Percentiles rank a stretch among this genome's conserved stretches.
Evolutionary conservation across 2,113 vertebrate species (phyloP).

Genomic region (Dicerorhinus sumatrensis): DNA sequence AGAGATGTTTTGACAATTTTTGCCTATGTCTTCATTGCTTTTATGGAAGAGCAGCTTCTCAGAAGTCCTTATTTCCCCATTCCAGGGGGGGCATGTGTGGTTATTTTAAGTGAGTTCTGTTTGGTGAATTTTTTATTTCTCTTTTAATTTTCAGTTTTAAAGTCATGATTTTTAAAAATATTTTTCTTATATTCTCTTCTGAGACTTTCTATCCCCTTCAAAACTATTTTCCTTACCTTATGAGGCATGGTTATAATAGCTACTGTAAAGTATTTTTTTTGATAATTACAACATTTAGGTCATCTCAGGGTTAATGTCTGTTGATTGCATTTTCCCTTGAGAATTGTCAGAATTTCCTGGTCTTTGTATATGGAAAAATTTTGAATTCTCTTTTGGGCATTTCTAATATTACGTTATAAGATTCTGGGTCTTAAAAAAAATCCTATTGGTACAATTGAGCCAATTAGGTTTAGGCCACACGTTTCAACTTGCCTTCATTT

Average conservation of each 20-base stretch:
- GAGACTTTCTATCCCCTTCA: background rate
- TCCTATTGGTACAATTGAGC: background rate
- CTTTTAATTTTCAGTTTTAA: background rate
- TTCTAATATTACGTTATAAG: background rate
- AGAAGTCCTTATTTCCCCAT: background rate
- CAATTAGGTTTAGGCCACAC: background rate
- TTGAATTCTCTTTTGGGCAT: background rate
- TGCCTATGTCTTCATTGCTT: background rate
- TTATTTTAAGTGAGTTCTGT: background rate
- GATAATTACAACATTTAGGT: background rate
- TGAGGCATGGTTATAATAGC: background rate
- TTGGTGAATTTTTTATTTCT: background rate
- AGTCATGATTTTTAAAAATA: background rate
- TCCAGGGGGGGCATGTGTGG: background rate
- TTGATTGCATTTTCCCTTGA: background rate
- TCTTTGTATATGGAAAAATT: background rate
- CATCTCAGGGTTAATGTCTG: background rate
- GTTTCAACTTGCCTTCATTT: slow-evolving; percentile 43
- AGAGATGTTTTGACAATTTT: background rate
- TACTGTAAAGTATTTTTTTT: background rate
- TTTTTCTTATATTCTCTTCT: background rate
- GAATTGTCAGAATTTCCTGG: background rate
- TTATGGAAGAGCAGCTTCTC: background rate
- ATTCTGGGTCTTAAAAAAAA: background rate
- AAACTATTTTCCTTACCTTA: background rate